Evolutionary conservation across 2,113 vertebrate species (phyloP), one percentile per base, ranked within the genome.

Genomic region (Pteruthius melanotis): DNA sequence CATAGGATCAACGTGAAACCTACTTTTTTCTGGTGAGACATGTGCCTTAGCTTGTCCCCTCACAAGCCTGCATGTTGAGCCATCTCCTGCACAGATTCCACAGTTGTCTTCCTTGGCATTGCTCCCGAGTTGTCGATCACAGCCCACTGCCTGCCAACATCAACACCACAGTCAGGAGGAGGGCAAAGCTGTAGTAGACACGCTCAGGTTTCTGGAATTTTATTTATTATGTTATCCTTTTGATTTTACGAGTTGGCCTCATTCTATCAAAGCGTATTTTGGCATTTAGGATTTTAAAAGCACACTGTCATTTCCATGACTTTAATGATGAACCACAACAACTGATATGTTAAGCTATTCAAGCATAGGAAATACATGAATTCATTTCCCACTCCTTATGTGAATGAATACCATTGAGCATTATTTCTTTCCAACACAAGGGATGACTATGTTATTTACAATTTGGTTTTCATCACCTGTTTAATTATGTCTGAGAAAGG

Each of bases 41-140:
- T 99, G 98, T 15, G 98, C 93, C 90, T 98, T 98, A 24, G 98
- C 94, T 84, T 99, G 99, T 93, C 99, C 99, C 93, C 99, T 98
- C 89, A 99, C 98, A n/a, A 99, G 98, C 95, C 98, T 98, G 97
- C 99, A 99, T 2, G 98, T 99, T 61, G 99, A 98, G 87, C 98
- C 98, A 19, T 99, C 98, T 21, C 99, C 99, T 1, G 98, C 98
- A 49, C 99, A 99, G 60, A 99, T 92, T 7, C 99, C 99, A 30
- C 99, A 99, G 98, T 98, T 98, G 97, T 99, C 99, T 89, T 99
- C 99, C 90, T 98, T 98, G 96, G 99, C 98, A 4, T 97, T 96
- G 78, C 99, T 99, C 77, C 98, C 98, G 57, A 99, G 98, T 80
- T 99, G 98, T 30, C 98, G 98, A 96, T 99, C 99, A 37, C 99